A percentile compares a stretch with the other conserved stretches of the same genome.
Evolutionary conservation across 2,113 vertebrate genomes (phyloP).

Genomic region (Rhinogobius similis): DNA sequence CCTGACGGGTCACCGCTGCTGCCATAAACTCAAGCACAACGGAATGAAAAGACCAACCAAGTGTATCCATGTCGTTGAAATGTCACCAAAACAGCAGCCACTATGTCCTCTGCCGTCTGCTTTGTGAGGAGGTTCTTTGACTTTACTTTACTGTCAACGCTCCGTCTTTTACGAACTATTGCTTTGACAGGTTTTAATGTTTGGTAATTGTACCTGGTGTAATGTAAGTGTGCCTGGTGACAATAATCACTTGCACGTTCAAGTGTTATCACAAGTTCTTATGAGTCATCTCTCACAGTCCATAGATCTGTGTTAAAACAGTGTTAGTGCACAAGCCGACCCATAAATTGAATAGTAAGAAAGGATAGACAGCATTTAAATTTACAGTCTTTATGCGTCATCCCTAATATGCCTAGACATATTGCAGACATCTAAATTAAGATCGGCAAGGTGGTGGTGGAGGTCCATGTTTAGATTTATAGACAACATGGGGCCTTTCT

Average conservation of each 20-base stretch:
- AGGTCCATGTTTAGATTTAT: background rate
- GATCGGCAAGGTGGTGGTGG: no score
- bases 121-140: background rate
- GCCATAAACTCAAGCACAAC: conserved; percentile 30
- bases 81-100: conserved; percentile 25
- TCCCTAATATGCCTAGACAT: background rate
- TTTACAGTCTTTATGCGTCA: no score
- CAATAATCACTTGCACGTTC: background rate
- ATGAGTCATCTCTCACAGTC: background rate
- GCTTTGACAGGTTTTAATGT: background rate
- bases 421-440: no score
- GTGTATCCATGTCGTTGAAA: conserved; percentile 28
- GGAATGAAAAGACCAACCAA: conserved; percentile 42
- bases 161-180: background rate
- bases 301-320: background rate
- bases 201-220: background rate
- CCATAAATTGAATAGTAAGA: background rate
- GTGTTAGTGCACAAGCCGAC: background rate
- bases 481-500: background rate
- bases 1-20: conserved; percentile 33
- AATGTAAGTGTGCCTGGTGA: background rate
- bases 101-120: background rate
- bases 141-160: background rate
- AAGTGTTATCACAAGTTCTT: background rate
- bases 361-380: no score